Conservation (phyloP, 2,113 vertebrate species). For the Mesitornis unicolor region DNA sequence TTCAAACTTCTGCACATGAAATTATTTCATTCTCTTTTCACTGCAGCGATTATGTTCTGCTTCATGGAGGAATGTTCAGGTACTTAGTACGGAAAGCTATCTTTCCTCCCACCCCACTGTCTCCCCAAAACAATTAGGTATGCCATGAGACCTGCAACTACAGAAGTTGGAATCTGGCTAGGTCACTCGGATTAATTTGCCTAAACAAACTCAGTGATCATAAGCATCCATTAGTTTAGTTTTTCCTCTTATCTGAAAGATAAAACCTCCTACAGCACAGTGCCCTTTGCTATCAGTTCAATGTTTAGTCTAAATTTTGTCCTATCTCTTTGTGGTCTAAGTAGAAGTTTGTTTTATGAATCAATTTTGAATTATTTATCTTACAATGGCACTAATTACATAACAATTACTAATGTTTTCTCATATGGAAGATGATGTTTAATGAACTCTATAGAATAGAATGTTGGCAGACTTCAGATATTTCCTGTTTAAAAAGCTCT, state of each 20-base stretch:
- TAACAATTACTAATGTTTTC: conserved; percentile 17
- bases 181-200: not conserved
- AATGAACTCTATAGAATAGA: not conserved
- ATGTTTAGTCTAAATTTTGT: conserved; percentile 55
- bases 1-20: not conserved
- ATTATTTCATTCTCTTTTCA: not conserved
- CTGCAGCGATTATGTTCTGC: not conserved
- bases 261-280: not conserved
- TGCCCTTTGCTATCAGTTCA: not conserved
- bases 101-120: accelerated
- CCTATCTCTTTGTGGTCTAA: conserved; percentile 11
- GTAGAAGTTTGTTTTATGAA: conserved; percentile 25
- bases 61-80: not conserved
- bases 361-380: conserved; percentile 23
- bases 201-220: not conserved
- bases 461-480: not conserved
- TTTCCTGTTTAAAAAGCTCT: conserved; percentile 31
- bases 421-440: not conserved
- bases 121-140: not conserved
- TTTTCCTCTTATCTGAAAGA: conserved; percentile 34
- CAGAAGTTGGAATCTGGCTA: not conserved
- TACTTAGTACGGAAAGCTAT: not conserved
- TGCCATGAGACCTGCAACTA: not conserved
- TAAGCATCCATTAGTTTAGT: conserved; percentile 13
- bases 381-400: conserved; percentile 8